Evolutionary conservation across 2,797 vertebrate species (phyloP), one percentile per base, ranked within the genome.

Genomic region (Poliocrania exsul): DNA sequence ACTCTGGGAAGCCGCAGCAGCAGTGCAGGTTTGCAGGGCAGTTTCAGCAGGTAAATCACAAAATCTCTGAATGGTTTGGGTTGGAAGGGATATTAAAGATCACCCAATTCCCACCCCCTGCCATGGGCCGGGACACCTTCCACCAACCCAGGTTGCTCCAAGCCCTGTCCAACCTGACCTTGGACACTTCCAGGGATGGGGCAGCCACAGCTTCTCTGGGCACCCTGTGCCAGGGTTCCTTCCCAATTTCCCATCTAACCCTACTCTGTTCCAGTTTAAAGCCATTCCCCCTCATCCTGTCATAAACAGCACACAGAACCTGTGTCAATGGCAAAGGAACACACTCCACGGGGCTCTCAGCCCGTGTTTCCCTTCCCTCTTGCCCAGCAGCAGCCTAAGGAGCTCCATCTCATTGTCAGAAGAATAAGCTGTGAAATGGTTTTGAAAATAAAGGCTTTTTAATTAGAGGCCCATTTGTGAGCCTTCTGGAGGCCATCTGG

Each of bases 401-500:
- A 93, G 86, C 91, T 72, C 84, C 84, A 69, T 33, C 85, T 31
- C 60, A 18, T 11, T 82, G 79, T 70, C 78, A 42, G 51, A 28
- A 77, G 83, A 69, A 9, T 56, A 71, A 92, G 62, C 88, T 92
- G 86, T 38, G 95, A 93, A 95, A 94, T 80, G 86, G 75, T 51
- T 96, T 87, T 88, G 89, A 12, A 81, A 83, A 94, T 86, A 65
- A 74, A 69, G 84, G 73, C 72, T 70, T 44, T 89, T 95, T 88
- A 95, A 95, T 91, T 82, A 61, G 44, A 53, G 88, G 69, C 85
- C 26, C 69, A 65, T 60, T 77, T 60, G 92, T 1, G 90, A 88
- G 82, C 93, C 88, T 94, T 90, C 92, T 88, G 86, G 90, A 91
- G 71, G 67, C 93, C 93, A 92, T 95, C 90, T 94, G 96, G 79